These are phyloP conservation scores for Melipona bicolor DNA, from an alignment of 2,888 invertebrate species.

Conservation along the genomic window DNA sequence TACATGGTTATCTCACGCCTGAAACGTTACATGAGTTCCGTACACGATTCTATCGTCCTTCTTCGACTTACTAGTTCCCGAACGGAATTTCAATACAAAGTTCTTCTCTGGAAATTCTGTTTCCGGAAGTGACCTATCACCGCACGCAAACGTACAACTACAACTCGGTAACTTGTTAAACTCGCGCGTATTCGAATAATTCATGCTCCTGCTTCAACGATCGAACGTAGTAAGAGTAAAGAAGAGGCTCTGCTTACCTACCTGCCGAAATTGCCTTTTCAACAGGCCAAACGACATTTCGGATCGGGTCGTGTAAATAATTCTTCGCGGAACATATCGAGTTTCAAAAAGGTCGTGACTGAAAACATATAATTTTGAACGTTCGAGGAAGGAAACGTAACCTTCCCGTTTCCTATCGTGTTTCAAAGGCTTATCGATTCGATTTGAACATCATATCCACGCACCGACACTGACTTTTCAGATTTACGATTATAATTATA, in stretches of 20 bases:
- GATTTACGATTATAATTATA: slow-evolving; percentile 37
- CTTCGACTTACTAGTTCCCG: not conserved
- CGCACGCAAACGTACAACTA: not conserved
- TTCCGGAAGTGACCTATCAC: not conserved
- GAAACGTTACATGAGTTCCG: not conserved
- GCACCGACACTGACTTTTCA: slow-evolving; percentile 43
- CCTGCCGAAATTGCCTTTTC: slow-evolving; percentile 58
- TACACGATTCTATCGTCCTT: slow-evolving; percentile 2
- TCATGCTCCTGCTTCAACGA: slow-evolving; percentile 35
- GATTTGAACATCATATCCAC: slow-evolving; percentile 59
- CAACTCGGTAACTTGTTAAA: not conserved
- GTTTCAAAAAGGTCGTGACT: not conserved
- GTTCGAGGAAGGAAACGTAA: slow-evolving; percentile 1
- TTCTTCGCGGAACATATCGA: not conserved
- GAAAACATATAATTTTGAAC: slow-evolving; percentile 3
- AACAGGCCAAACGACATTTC: slow-evolving; percentile 37
- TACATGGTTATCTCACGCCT: slow-evolving; percentile 10
- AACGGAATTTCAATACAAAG: not conserved
- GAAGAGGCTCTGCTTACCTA: slow-evolving; percentile 76
- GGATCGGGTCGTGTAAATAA: slow-evolving; percentile 49
- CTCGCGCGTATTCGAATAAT: slow-evolving; percentile 21
- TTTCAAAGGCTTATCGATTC: slow-evolving; percentile 52
- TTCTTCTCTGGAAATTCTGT: not conserved
- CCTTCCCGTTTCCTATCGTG: slow-evolving; percentile 19
- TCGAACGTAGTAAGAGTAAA: slow-evolving; percentile 58